phyloP scores from a whole-genome alignment of 2,888 invertebrate species.

The Limnephilus rhombicus region DNA sequence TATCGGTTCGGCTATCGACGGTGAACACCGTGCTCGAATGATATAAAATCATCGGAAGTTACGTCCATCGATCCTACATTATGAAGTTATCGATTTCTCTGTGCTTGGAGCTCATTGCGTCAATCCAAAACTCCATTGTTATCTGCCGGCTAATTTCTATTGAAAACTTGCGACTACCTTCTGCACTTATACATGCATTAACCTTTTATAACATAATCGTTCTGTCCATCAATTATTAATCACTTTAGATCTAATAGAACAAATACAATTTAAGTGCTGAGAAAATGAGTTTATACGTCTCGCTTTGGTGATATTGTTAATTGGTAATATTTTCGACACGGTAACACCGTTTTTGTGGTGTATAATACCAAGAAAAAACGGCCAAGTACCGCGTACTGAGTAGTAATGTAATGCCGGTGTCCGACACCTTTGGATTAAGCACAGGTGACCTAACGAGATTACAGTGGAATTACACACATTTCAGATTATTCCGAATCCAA shows the following conservation, averaged over 20 bases:
- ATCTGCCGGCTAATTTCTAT: not conserved
- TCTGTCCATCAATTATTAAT: not conserved
- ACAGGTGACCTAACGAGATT: conserved; percentile 59
- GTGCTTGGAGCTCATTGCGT: too few relatives aligned
- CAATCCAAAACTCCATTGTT: not conserved
- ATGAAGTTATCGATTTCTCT: too few relatives aligned
- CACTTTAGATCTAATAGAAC: not conserved
- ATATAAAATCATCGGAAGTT: too few relatives aligned
- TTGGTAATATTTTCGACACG: not conserved
- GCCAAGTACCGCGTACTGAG: not conserved
- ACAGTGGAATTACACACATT: conserved; percentile 50
- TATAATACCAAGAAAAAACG: not conserved
- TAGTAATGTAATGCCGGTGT: conserved; percentile 12
- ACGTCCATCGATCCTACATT: too few relatives aligned
- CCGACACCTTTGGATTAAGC: conserved; percentile 52
- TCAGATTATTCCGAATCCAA: conserved; percentile 55
- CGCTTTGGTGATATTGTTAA: too few relatives aligned
- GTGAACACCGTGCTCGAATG: too few relatives aligned
- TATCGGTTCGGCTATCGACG: too few relatives aligned
- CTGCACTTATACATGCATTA: not conserved
- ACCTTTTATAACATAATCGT: not conserved
- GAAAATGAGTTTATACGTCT: too few relatives aligned
- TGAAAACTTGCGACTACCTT: not conserved
- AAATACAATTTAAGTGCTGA: not conserved
- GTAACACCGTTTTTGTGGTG: not conserved